A percentile compares a stretch with the other conserved stretches of the same genome.
phyloP scores from a whole-genome alignment of 1,140 invertebrate genomes.

The Paraescarpia echinospica region DNA sequence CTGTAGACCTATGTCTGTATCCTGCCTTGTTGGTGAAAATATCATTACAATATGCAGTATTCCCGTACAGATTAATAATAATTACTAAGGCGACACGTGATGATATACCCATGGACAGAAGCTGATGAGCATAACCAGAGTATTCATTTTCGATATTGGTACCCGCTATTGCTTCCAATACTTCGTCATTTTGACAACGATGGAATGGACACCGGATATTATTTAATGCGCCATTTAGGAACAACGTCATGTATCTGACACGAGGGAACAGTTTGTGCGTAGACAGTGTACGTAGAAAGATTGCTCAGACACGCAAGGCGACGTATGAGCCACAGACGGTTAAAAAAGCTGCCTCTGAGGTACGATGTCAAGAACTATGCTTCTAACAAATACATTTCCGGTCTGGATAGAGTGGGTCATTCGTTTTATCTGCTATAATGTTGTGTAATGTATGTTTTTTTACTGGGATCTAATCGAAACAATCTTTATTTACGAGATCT shows the following conservation, averaged over 20 bases:
- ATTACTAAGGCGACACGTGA: too few relatives aligned
- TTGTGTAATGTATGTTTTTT: neutral
- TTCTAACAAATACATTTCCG: neutral
- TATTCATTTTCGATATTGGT: too few relatives aligned
- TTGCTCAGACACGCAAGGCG: neutral
- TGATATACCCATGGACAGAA: too few relatives aligned
- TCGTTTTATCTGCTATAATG: neutral
- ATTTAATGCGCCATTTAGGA: neutral
- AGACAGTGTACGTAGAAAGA: neutral
- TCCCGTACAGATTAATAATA: too few relatives aligned
- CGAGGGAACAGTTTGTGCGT: neutral
- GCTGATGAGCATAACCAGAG: too few relatives aligned
- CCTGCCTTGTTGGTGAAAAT: too few relatives aligned
- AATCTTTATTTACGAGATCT: too few relatives aligned
- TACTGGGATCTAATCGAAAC: too few relatives aligned
- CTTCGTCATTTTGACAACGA: neutral
- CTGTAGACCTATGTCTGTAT: too few relatives aligned
- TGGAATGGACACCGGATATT: neutral
- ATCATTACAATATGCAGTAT: too few relatives aligned
- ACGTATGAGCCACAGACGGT: neutral
- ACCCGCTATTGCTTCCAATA: neutral
- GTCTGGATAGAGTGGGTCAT: neutral
- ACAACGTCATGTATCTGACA: neutral
- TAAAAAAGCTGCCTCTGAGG: neutral
- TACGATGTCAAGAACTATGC: neutral